Evolutionary conservation across 2,113 vertebrate genomes (phyloP), one percentile per base, ranked within the genome.

Genomic region (Hydrochoerus hydrochaeris): DNA sequence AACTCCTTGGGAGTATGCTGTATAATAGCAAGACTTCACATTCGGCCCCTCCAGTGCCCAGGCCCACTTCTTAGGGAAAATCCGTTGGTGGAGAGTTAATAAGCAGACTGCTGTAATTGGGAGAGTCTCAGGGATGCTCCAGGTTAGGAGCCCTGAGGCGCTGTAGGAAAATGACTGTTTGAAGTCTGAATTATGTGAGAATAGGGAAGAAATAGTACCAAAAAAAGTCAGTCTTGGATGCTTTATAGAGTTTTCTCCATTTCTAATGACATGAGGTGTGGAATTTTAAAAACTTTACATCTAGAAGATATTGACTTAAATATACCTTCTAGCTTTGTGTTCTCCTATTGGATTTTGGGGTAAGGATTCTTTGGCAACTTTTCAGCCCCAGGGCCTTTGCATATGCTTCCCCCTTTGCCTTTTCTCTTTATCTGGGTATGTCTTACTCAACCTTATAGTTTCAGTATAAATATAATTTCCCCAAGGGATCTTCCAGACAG

Each of bases 151-250:
- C 73, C 91, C 71, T 0, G 35, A 93, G 90, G 95, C 88, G 46
- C 26, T 57, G 44, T 75, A 52, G 63, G 67, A 91, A 52, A 41
- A 38, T 54, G 86, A 28, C 67, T 96, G 38, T 97, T 97, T 97
- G 95, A 97, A 97, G 95, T 97, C 46, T 84, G 95, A 95, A 94
- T 96, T 90, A 91, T 54, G 17, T 82, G 69, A 92, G 96, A 88
- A 88, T 60, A 92, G 30, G 54, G 81, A 90, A 97, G 63, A 95
- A 85, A 93, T 30, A 13, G 54, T 52, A 30, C 54, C 54, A 22
- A 69, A 54, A 87, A 54, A 20, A 83, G 86, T 63, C 14, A 60
- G 69, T 88, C 69, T 84, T 35, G 26, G 35, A 41, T 90, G 57
- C 87, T 95, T 95, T 94, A 69, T 32, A 92, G 85, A 95, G 58